Evolutionary conservation across 2,888 invertebrate species (phyloP), one percentile per base, ranked within the genome.

Genomic region (Zootermopsis nevadensis): DNA sequence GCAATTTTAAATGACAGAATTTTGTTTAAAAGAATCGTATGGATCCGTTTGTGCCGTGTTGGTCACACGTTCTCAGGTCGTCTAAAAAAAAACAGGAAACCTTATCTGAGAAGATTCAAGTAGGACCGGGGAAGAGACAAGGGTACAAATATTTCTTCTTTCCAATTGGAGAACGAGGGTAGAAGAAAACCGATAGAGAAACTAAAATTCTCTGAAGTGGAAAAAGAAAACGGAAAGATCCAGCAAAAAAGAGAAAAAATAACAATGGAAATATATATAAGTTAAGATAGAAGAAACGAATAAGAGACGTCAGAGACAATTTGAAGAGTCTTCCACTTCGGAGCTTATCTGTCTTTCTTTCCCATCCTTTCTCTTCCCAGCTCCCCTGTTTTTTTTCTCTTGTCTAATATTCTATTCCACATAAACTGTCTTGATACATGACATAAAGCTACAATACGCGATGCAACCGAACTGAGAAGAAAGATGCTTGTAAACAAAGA

Each of bases 321-420:
- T 77, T 77, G 77, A 55, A 77, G 48, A 24, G 77, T 55, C 77
- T 77, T 77, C 77, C 77, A 77, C 77, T 33, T 77, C 31, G 38
- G 42, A 77, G 77, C 55, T 77, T 77, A 77, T 77, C 77, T 55
- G 30, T 42, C 30, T 27, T 53, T 55, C 55, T 77, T 42, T 77
- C 77, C 55, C n/a, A 48, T 31, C 77, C 31, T 31, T 55, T 42
- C 7, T 12, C 55, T 15, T 31, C 27, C 24, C 77, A 77, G 22
- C 31, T 48, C 27, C 55, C 38, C 30, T 35, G 27, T 30, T 42
- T 76, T 48, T 48, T 74, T 76, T 38, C 76, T 76, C 76, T 38
- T 76, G 15, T 76, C 42, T 48, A 42, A 76, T 76, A 42, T 76
- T 42, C 76, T 76, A 76, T 76, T 76, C 48, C 76, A 76, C 76